Evolutionary conservation across 2,113 vertebrate genomes (phyloP), one percentile per base, ranked within the genome.

Genomic region (Stomatorhinus ivindoensis): DNA sequence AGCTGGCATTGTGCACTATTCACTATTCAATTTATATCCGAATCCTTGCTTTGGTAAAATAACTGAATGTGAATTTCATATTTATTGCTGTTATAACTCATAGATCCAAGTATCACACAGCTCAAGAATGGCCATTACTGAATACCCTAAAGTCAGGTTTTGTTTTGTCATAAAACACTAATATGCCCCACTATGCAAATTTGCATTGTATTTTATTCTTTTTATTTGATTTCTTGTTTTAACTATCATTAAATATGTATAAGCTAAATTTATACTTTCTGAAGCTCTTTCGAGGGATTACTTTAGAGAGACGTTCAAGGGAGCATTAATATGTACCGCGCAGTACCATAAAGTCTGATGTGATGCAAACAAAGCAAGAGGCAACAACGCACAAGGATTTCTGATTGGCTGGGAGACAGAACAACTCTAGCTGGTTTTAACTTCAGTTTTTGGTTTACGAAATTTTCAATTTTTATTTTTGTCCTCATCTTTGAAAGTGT

Each of bases 241-340:
- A 85, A 48, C 42, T 85, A 13, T 27, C 46, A 42, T 80, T 50
- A 88, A 76, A 76, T 88, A 88, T 53, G 48, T 44, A 80, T 51
- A 50, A 88, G 58, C 9, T 51, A 80, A 88, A 88, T 39, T 80
- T 27, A 88, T 88, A 88, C 27, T 42, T 76, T 73, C 47, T 69
- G 87, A 69, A 69, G 42, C 24, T 88, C 24, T 46, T 73, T 73
- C 44, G 27, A n/a, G 24, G 46, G 46, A 47, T 73, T 73, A 65
- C 11, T 21, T 58, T 31, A 42, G 17, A 61, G 15, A 55, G 19
- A n/a, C 15, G 6, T 55, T 87, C 17, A 87, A 24, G 39, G 51
- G 31, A 55, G 13, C 15, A 24, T 87, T 58, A 44, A 83, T 83
- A 83, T 47, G 39, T 84, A 44, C 19, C 24, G 1, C 82, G n/a